phyloP scores from a whole-genome alignment of 35 echinoderm and acorn worm genomes.

The Ophiothrix spiculata region DNA sequence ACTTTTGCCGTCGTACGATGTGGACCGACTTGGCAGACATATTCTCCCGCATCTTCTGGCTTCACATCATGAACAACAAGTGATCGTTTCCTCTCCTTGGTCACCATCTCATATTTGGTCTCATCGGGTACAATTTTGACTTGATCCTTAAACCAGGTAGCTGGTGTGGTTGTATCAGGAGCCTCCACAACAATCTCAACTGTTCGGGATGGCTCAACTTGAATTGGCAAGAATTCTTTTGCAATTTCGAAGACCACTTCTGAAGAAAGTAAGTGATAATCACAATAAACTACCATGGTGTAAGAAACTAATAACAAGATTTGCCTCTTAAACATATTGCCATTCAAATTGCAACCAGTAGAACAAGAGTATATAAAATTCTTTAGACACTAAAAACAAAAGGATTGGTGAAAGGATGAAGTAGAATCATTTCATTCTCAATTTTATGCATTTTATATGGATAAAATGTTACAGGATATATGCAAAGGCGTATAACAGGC shows the following conservation, averaged over 20 bases:
- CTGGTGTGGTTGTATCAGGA: not conserved
- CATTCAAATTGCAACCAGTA: no score
- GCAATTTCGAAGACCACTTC: not conserved
- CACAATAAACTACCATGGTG: no score
- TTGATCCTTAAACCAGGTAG: slow-evolving; percentile 4
- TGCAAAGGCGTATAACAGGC: no score
- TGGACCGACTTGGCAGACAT: slow-evolving; percentile 32
- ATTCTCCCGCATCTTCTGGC: slow-evolving; percentile 41
- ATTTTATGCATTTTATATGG: no score
- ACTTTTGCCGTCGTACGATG: not conserved
- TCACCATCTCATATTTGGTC: slow-evolving; percentile 11
- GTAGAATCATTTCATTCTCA: no score
- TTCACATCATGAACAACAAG: slow-evolving; percentile 29
- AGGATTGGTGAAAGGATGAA: no score
- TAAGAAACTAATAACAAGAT: no score
- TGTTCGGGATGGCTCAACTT: not conserved
- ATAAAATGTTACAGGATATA: no score
- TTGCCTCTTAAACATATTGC: no score
- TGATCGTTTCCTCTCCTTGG: not conserved
- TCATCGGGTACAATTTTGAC: not conserved
- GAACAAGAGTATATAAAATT: no score
- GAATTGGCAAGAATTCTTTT: not conserved
- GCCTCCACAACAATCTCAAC: not conserved
- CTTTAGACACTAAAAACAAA: no score
- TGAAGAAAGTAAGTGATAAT: no score